Percentiles rank a stretch among this genome's conserved stretches.
phyloP scores from a whole-genome alignment of 2,888 invertebrate genomes.

The Syrphus vitripennis region DNA sequence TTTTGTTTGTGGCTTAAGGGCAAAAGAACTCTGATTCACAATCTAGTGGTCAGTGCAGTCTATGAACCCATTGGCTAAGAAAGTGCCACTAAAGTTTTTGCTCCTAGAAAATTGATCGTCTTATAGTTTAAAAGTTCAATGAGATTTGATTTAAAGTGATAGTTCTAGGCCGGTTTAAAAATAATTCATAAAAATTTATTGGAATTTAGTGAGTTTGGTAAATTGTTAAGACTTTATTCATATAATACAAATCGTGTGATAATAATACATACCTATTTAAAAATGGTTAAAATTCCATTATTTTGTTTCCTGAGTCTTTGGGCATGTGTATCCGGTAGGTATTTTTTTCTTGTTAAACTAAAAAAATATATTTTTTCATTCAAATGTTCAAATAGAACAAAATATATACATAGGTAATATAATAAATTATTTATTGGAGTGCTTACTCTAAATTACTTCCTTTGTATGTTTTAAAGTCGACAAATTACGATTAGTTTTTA shows the following conservation, averaged over 20 bases:
- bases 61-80: conserved; percentile 66
- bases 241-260: neutral
- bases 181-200: neutral
- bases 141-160: neutral
- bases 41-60: conserved; percentile 67
- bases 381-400: too few species aligned
- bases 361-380: neutral
- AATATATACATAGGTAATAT: too few species aligned
- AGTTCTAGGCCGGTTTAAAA: neutral
- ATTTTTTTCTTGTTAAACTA: neutral
- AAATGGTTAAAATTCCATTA: conserved; percentile 54
- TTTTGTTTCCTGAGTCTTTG: conserved; percentile 49
- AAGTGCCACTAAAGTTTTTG: conserved; percentile 53
- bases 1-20: conserved; percentile 66
- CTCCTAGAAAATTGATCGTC: conserved; percentile 5
- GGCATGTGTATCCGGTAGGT: conserved; percentile 53
- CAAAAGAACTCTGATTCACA: conserved; percentile 65
- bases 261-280: neutral
- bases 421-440: too few species aligned
- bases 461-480: too few species aligned
- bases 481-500: too few species aligned
- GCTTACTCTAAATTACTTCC: too few species aligned
- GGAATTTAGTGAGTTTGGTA: neutral
- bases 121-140: neutral
- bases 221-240: neutral